Base-by-base conservation (phyloP, 2,888 invertebrate genomes). In the Caenorhabditis becei region DNA sequence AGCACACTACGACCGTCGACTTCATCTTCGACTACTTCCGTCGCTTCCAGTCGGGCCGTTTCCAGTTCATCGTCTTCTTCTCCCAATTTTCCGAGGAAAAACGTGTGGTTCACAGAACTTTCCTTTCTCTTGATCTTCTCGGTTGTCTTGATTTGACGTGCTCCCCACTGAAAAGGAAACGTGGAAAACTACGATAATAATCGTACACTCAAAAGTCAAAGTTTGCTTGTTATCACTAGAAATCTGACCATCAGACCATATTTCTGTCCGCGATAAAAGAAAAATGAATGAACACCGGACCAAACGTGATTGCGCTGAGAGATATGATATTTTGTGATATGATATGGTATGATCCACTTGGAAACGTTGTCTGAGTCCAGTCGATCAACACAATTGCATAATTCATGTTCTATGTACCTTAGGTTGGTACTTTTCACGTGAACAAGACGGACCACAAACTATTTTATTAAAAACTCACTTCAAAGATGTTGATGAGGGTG, bases 401-500 rank as follows among this genome's bases (percentile, higher is more conserved):
- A 47, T 47, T 47, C 2, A 18, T 20, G 47, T 47, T 47, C 47
- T 47, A 3, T 47, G 47, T 5, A 47, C 47, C 37, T n/a, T 47
- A 18, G 10, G n/a, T n/a, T 5, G 47, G 20, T 14, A 14, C 14
- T 41, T 14, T 41, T 41, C 37, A 37, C 41, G 41, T 62, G 47
- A 47, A 47, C 14, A 10, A 8, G 35, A 5, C 16, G 41, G 41
- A 49, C 20, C 51, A 53, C 32, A 63, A n/a, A 53, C 20, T 44
- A 59, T 20, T 70, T 59, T 37, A 67, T 44, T 47, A 26, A 56
- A 49, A 59, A 61, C 93, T 94, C 93, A 97, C 97, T 95, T 97
- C 97, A 93, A 97, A 97, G 88, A 97, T 94, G 92, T 94, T 94
- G 81, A 97, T 93, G 81, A 97, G 93, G 77, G 95, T 93, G 91